A percentile compares a stretch with the other conserved stretches of the same genome.
Evolutionary conservation across 2,888 invertebrate genomes (phyloP).

Genomic region (Amaurobius ferox): DNA sequence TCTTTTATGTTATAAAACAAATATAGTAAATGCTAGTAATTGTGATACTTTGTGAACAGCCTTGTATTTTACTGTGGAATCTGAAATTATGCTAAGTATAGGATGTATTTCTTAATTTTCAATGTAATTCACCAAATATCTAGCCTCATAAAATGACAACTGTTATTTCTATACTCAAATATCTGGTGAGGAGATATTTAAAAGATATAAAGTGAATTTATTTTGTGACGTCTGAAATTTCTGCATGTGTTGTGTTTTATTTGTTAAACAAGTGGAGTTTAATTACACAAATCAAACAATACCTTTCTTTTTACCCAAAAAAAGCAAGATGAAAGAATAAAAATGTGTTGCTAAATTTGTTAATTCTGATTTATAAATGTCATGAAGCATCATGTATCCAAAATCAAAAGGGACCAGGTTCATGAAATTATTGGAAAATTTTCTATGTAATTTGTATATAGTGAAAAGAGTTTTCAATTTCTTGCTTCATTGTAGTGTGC

Average conservation of each 20-base stretch:
- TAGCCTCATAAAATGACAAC: neutral
- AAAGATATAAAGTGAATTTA: neutral
- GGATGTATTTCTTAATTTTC: neutral
- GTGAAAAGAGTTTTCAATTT: no score
- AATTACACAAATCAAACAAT: neutral
- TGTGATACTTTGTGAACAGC: conserved; percentile 3
- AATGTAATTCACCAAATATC: neutral
- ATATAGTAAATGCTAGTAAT: neutral
- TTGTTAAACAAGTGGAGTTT: neutral
- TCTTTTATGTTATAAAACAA: neutral
- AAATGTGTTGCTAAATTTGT: no score
- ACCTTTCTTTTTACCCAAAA: no score
- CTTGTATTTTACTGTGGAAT: conserved; percentile 4
- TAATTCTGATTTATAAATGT: no score
- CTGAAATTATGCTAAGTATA: neutral
- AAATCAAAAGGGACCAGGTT: no score
- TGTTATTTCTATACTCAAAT: neutral
- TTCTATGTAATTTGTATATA: no score
- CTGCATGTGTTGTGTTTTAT: neutral
- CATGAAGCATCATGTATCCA: no score
- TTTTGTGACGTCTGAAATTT: neutral
- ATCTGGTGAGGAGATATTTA: neutral
- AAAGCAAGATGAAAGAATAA: no score
- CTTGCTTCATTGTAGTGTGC: no score
- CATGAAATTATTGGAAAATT: no score